Base-by-base conservation (phyloP, 2,113 vertebrate species). In the Pelodiscus sinensis region DNA sequence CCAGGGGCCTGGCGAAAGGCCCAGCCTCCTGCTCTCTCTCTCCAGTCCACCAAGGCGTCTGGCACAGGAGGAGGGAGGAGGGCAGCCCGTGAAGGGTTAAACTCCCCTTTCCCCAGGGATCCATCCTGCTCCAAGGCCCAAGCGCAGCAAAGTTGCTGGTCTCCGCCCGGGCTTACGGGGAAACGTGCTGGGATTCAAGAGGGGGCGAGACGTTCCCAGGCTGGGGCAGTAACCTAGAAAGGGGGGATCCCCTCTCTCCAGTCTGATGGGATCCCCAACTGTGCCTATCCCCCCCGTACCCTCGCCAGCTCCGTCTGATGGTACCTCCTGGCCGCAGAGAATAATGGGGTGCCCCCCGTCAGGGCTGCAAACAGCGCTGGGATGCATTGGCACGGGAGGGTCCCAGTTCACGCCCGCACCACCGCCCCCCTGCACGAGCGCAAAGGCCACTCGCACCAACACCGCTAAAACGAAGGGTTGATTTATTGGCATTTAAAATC, bases 351-450 rank as follows among this genome's bases (percentile, higher is more conserved):
- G 62, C 16, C 62, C 27, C 15, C 9, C 13, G 62, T 3, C 29
- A 65, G 62, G 62, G 2, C 62, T 18, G 31, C 62, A 18, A 29
- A 3, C 7, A 27, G 65, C 4, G 6, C 18, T 2, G 15, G 4
- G 65, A 10, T 4, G 65, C 65, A 71, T 8, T n/a, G 65, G 65
- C 16, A 8, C n/a, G 2, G 65, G 65, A 21, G n/a, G 18, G 19
- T 71, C 65, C 9, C 65, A 35, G 65, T 4, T 31, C n/a, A n/a
- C 4, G 31, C n/a, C 9, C 18, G 31, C 2, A 4, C 65, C 19
- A 9, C 16, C 2, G 15, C 9, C 4, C 15, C 65, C 31, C 8
- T 1, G 65, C n/a, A n/a, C 1, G 14, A 16, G 16, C 31, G 16
- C 7, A 19, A 68, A 9, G n/a, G 4, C 65, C 16, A 4, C 3